Evolutionary conservation across 2,113 vertebrate genomes (phyloP).

Genomic region (Sciurus niger): DNA sequence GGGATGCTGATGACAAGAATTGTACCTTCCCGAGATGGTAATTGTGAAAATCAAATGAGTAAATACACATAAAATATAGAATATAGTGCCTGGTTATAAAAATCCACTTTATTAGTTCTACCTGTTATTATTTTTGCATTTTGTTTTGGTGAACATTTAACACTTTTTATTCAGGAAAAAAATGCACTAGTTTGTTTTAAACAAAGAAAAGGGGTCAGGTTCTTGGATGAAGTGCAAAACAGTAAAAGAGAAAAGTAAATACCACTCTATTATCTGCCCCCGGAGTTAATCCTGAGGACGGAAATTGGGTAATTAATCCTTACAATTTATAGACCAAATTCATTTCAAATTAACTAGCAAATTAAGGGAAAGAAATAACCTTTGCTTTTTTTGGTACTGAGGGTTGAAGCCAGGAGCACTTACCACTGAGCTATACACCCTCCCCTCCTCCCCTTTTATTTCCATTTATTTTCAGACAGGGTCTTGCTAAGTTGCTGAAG

Average conservation of each 20-base stretch:
- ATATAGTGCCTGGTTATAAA: background rate
- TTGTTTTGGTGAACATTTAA: slow-evolving; percentile 32
- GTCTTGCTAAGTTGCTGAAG: no score
- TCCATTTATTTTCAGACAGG: no score
- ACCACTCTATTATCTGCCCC: background rate
- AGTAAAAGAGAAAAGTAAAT: slow-evolving; percentile 29
- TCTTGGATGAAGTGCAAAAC: background rate
- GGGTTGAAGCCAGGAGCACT: no score
- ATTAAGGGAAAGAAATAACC: slow-evolving; percentile 29
- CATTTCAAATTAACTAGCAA: slow-evolving; percentile 54
- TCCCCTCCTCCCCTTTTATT: no score
- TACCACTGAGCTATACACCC: no score
- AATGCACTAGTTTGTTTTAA: background rate
- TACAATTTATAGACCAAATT: slow-evolving; percentile 60
- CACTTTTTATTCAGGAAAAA: background rate
- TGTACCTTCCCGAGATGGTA: background rate
- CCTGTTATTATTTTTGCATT: background rate
- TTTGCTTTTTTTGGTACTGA: background rate
- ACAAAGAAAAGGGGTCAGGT: slow-evolving; percentile 13
- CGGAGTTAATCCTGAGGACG: background rate
- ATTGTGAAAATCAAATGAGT: background rate
- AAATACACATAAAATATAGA: background rate
- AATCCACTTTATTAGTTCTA: background rate
- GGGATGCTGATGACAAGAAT: background rate
- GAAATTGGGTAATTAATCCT: slow-evolving; percentile 46